These are phyloP conservation scores for Pheosia tremula DNA, from an alignment of 2,888 invertebrate species.

Conservation along the genomic window DNA sequence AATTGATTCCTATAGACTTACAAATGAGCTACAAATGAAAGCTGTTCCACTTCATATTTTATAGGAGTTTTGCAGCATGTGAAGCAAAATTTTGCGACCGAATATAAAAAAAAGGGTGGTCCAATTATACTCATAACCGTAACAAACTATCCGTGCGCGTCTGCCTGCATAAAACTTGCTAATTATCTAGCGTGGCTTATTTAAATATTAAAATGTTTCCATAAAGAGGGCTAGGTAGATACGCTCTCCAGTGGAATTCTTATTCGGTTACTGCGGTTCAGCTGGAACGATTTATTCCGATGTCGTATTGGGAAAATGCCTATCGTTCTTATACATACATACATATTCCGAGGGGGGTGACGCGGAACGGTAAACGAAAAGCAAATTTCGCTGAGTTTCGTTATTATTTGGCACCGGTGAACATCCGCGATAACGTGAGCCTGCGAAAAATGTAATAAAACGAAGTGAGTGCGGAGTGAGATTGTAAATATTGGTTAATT, in stretches of 20 bases:
- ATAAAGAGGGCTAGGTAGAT: conserved; percentile 31
- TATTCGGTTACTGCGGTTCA: conserved; percentile 43
- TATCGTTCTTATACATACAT: conserved; percentile 52
- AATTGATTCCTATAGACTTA: not conserved
- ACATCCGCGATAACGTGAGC: conserved; percentile 61
- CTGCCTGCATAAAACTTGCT: conserved; percentile 54
- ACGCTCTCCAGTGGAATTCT: conserved; percentile 35
- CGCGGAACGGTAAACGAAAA: conserved; percentile 48
- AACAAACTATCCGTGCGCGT: conserved; percentile 46
- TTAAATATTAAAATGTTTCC: conserved; percentile 50
- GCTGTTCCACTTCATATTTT: conserved; percentile 3
- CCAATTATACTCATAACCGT: conserved; percentile 30
- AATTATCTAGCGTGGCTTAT: conserved; percentile 57
- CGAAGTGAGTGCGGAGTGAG: conserved; percentile 50
- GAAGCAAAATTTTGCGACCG: conserved; percentile 42
- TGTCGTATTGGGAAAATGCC: conserved; percentile 58
- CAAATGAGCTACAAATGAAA: too few species aligned
- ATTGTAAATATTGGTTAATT: conserved; percentile 67
- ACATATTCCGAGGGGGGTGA: conserved; percentile 35
- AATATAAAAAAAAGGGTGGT: conserved; percentile 31
- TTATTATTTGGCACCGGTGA: conserved; percentile 69
- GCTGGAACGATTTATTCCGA: conserved; percentile 54
- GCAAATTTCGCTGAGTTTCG: conserved; percentile 70
- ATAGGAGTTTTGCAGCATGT: conserved; percentile 17
- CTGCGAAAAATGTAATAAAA: conserved; percentile 71